Base-by-base conservation (phyloP, 2,888 invertebrate genomes). In the Orchesellides sinensis region DNA sequence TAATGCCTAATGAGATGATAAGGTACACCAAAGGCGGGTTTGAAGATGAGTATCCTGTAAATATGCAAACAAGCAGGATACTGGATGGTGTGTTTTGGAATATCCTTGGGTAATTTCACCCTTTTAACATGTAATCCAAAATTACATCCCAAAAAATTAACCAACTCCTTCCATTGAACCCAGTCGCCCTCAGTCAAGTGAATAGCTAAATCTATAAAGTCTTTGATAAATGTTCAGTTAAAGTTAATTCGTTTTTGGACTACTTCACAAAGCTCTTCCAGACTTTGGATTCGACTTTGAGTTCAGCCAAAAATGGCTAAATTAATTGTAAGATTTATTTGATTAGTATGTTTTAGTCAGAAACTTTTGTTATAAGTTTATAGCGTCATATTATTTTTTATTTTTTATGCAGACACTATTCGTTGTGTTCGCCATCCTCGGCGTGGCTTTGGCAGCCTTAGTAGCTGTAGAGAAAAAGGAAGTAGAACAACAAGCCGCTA, bases 401-500 rank as follows among this genome's bases (percentile, higher is more conserved):
- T 32, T 5, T 32, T 5, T 32, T 5, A 19, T 27, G 2, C 25
- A 83, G 83, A 59, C 61, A 21, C 8, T 83, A 14, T 29, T 83
- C n/a, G 83, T 74, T 19, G 56, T 83, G 23, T 56, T 83, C 61
- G 79, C 69, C 66, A 27, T 63, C 47, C 45, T 68, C 47, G 77
- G 68, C 10, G 27, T 72, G 49, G 78, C 78, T 17, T 25, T 73
- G n/a, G 56, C 75, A 47, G 61, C 74, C 21, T 72, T 69, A 6
- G 79, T 70, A 40, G 75, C 45, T 12, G 72, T 29, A 1, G 54
- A 66, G 40, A 68, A 74, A 32, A 56, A 65, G 12, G 49, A 45
- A n/a, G n/a, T 12, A 0, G 74, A 61, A n/a, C 23, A 17, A 8
- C 19, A 52, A 21, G 19, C 52, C 4, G 52, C 52, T 1, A 2